Conservation (phyloP, 92 coral and sea anemone genomes). For the Hydrozoanthus gracilis region DNA sequence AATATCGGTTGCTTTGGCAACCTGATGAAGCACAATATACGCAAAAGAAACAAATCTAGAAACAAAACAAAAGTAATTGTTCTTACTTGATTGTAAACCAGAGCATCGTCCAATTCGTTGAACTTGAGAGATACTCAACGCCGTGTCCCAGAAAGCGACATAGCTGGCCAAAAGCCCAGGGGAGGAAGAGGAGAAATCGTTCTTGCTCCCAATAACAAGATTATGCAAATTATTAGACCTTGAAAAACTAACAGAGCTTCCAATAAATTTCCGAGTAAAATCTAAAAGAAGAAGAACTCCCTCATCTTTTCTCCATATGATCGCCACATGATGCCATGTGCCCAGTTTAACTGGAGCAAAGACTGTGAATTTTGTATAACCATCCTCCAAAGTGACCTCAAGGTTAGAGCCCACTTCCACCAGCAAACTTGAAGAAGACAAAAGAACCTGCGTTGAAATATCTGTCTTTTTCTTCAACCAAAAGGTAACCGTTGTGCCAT, state of each 20-base stretch:
- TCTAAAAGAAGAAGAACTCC: constrained; percentile 15
- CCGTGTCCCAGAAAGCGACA: constrained; percentile 25
- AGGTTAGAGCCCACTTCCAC: neutral
- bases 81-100: constrained; percentile 15
- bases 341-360: neutral
- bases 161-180: constrained; percentile 11
- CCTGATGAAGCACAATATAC: too few relatives aligned
- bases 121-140: constrained; percentile 7
- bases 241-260: neutral
- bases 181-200: constrained; percentile 22
- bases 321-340: constrained; percentile 29
- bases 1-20: too few relatives aligned
- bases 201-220: constrained; percentile 13
- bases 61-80: neutral
- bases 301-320: constrained; percentile 25
- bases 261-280: constrained; percentile 24
- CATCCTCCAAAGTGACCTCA: neutral
- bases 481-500: constrained; percentile 2
- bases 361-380: neutral
- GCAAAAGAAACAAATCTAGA: too few relatives aligned
- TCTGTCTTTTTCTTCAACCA: constrained; percentile 7
- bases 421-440: constrained; percentile 7
- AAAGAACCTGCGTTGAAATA: neutral
- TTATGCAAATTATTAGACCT: neutral
- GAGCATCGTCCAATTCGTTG: constrained; percentile 41